Evolutionary conservation across 2,797 vertebrate species (phyloP).

Genomic region (Staurois parvus): DNA sequence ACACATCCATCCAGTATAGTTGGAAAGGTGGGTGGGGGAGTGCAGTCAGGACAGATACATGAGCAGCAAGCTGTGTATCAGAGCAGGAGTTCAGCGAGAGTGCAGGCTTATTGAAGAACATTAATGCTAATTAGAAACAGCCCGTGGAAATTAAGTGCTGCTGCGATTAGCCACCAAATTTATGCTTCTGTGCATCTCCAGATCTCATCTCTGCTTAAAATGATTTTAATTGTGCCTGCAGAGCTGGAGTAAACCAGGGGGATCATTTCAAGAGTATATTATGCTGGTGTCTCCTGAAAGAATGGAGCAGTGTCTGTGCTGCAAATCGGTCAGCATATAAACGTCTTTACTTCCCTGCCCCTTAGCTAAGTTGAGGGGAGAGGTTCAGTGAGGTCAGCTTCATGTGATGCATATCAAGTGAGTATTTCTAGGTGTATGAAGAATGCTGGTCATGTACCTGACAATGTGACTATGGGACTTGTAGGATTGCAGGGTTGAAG

Average conservation of each 20-base stretch:
- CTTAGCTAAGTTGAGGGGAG: neutral
- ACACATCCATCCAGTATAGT: neutral
- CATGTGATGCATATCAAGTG: neutral
- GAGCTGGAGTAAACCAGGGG: constrained; percentile 52
- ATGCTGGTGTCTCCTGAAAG: constrained; percentile 11
- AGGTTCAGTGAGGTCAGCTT: neutral
- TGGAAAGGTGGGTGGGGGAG: constrained; percentile 14
- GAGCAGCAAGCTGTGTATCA: constrained; percentile 51
- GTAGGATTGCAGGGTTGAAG: neutral
- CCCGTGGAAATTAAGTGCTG: constrained; percentile 62
- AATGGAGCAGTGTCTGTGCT: neutral
- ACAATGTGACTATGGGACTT: neutral
- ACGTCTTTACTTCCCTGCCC: neutral
- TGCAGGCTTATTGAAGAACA: constrained; percentile 63
- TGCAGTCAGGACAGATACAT: constrained; percentile 42
- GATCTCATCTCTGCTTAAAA: constrained; percentile 63
- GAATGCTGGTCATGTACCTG: neutral
- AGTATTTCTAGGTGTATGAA: neutral
- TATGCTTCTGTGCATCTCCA: constrained; percentile 63
- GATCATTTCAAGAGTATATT: constrained; percentile 32
- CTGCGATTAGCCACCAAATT: constrained; percentile 63
- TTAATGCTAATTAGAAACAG: constrained; percentile 64
- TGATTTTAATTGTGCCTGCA: constrained; percentile 63
- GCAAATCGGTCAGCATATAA: constrained; percentile 21
- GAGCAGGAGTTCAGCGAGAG: constrained; percentile 61